Percentiles rank a stretch among this genome's conserved stretches.
Conservation (phyloP, 2,888 invertebrate species). For the Adelphocoris suturalis region DNA sequence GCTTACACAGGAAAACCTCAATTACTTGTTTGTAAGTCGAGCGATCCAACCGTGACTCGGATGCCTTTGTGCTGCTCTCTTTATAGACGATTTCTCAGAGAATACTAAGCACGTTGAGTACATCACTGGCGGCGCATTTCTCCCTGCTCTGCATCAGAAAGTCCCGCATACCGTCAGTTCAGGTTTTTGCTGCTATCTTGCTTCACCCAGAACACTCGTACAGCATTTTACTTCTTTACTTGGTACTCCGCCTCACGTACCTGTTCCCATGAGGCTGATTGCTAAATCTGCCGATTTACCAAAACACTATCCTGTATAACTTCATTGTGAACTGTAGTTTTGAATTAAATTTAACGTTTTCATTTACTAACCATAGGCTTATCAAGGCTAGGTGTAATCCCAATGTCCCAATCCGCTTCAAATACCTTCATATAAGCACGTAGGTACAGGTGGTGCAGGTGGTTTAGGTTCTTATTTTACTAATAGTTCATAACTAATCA, state of each 20-base stretch:
- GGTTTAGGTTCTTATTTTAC: too few relatives aligned
- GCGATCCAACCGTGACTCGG: slow-evolving; percentile 62
- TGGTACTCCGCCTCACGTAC: neutral
- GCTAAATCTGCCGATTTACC: too few relatives aligned
- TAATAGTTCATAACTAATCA: too few relatives aligned
- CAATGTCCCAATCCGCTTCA: too few relatives aligned
- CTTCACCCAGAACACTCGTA: neutral
- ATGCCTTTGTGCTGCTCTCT: slow-evolving; percentile 53
- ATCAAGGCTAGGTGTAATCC: too few relatives aligned
- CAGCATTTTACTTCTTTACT: neutral
- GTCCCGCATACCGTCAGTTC: slow-evolving; percentile 19
- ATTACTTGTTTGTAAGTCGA: slow-evolving; percentile 60
- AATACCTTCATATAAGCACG: too few relatives aligned
- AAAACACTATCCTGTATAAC: too few relatives aligned
- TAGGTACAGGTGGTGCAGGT: too few relatives aligned
- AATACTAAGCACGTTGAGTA: slow-evolving; percentile 22
- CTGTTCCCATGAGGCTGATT: too few relatives aligned
- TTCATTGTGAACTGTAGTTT: too few relatives aligned
- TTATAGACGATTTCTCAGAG: slow-evolving; percentile 47
- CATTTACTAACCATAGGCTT: too few relatives aligned
- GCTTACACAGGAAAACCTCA: slow-evolving; percentile 54
- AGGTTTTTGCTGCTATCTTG: neutral
- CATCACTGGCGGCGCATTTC: neutral
- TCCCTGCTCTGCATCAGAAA: neutral
- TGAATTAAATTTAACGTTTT: too few relatives aligned